Base-by-base conservation (phyloP, 2,797 vertebrate species). In the Phoxinus dragarum region DNA sequence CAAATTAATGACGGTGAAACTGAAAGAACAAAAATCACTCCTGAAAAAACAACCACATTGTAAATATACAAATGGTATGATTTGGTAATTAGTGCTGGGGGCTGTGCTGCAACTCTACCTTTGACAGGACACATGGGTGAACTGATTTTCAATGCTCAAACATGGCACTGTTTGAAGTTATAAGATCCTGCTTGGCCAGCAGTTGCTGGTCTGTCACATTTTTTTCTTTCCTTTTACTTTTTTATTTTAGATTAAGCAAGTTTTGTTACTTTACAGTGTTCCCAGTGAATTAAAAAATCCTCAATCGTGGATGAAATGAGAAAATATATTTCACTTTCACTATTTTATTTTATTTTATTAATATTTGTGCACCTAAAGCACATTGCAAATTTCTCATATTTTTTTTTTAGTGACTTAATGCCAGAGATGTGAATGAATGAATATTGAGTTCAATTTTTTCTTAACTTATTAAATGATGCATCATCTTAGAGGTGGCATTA, bases 1-100 rank as follows among this genome's bases (percentile, higher is more conserved):
- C 87, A 88, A 92, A 92, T 92, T 92, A 93, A 94, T 93, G 93
- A 91, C 86, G 87, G 91, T 89, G 84, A 90, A 94, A 90, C 89
- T 89, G 90, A 89, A 93, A 91, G 88, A 91, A 90, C 90, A 44
- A 47, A 19, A 85, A 69, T 84, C 71, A 86, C 79, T 84, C 87
- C 86, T 44, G 31, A 92, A 87, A 81, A 82, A 92, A 92, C 91
- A 92, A 91, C 88, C 86, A 81, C 77, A 85, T n/a, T n/a, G 90
- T 83, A 84, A 80, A 88, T 90, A 81, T 86, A 87, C 75, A 86
- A 85, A 85, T 73, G 27, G 52, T 89, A 86, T 59, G 36, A 77
- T 66, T 44, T 87, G 84, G 83, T 80, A 88, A 84, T 86, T 88
- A 86, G 80, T 71, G 6, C 77, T 84, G 77, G 73, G 85, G 52